phyloP scores from a whole-genome alignment of 2,888 invertebrate species.

The Papilio elwesi region DNA sequence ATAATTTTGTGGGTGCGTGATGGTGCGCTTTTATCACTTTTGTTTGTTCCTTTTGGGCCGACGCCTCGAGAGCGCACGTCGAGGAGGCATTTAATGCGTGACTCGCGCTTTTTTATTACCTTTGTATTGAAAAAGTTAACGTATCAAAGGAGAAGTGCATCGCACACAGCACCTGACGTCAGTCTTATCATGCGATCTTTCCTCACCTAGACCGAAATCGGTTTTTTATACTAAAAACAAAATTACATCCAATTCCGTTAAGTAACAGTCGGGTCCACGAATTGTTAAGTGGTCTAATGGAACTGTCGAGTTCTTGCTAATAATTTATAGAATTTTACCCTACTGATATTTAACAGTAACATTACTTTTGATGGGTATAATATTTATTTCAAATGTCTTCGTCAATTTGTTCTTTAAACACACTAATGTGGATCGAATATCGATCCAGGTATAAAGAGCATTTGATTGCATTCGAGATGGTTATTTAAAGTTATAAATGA shows the following conservation, averaged over 20 bases:
- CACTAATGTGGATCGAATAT: constrained; percentile 54
- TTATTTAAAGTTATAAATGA: constrained; percentile 58
- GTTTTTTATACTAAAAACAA: constrained; percentile 53
- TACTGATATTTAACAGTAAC: constrained; percentile 57
- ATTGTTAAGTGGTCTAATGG: constrained; percentile 66
- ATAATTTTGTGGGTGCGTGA: constrained; percentile 81
- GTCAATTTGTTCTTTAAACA: constrained; percentile 57
- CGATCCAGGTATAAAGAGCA: constrained; percentile 52
- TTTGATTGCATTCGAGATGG: constrained; percentile 57
- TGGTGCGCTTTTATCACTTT: constrained; percentile 74
- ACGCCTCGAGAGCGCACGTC: constrained; percentile 64
- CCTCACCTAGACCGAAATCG: constrained; percentile 52
- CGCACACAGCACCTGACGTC: constrained; percentile 65
- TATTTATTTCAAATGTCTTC: constrained; percentile 57
- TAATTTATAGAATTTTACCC: constrained; percentile 60
- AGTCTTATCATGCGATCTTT: constrained; percentile 56
- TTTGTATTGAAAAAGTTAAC: constrained; percentile 77
- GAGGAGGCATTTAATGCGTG: constrained; percentile 79
- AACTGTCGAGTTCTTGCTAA: constrained; percentile 56
- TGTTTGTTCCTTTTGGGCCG: constrained; percentile 80
- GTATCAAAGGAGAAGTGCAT: constrained; percentile 54
- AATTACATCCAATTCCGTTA: constrained; percentile 72
- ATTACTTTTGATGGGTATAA: constrained; percentile 52
- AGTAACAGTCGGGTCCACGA: constrained; percentile 51
- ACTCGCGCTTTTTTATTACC: constrained; percentile 79